Conservation (phyloP, 1,140 invertebrate genomes). For the Lepidurus couesii region DNA sequence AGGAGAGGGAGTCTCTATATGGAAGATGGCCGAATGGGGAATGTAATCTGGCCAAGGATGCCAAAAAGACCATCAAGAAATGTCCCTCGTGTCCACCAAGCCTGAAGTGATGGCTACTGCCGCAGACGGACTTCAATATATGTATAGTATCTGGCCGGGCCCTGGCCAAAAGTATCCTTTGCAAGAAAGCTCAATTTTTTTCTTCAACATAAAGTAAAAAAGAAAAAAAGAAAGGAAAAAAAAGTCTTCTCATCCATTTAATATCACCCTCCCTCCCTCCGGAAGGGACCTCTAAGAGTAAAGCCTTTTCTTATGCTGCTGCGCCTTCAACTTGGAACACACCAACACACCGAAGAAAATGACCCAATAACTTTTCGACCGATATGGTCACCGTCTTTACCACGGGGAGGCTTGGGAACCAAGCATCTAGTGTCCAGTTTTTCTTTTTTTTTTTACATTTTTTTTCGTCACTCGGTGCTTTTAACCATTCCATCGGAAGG, state of each 20-base stretch:
- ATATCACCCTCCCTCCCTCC: background rate
- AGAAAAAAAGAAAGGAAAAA: background rate
- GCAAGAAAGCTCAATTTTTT: slow-evolving; percentile 15
- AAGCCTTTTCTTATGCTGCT: background rate
- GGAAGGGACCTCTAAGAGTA: background rate
- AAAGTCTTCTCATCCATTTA: background rate
- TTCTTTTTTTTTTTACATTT: background rate
- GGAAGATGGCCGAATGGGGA: slow-evolving; percentile 20
- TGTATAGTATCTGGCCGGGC: background rate
- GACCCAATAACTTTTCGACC: slow-evolving; percentile 10
- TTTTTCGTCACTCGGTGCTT: background rate
- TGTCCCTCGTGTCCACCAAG: slow-evolving; percentile 20
- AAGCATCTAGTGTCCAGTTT: slow-evolving; percentile 4
- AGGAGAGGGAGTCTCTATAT: slow-evolving; percentile 19
- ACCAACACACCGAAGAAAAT: slow-evolving; percentile 15
- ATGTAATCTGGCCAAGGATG: slow-evolving; percentile 21
- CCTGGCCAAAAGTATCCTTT: background rate
- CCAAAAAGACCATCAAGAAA: slow-evolving; percentile 22
- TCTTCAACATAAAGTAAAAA: background rate
- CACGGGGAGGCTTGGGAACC: background rate
- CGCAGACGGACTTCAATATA: slow-evolving; percentile 18
- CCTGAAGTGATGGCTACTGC: slow-evolving; percentile 20
- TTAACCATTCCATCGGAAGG: background rate
- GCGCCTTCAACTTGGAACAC: background rate
- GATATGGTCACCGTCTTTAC: slow-evolving; percentile 8